These are phyloP conservation scores for Teinopalpus imperialis DNA, from an alignment of 2,888 invertebrate genomes.

Conservation along the genomic window DNA sequence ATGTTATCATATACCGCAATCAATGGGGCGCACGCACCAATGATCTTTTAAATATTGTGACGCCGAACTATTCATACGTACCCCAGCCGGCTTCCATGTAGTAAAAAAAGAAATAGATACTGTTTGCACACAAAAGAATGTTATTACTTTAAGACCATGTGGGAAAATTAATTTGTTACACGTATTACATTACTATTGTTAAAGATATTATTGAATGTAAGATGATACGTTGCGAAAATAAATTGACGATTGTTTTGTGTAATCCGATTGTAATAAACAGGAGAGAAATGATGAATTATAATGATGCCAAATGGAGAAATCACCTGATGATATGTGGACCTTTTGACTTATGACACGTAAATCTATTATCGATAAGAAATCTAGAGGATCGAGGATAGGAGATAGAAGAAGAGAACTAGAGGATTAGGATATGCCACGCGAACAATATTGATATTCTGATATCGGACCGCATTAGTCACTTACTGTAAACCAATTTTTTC, in stretches of 20 bases:
- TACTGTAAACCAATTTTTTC: too few species aligned
- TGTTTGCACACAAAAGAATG: slow-evolving; percentile 72
- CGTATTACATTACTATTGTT: slow-evolving; percentile 52
- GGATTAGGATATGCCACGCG: too few species aligned
- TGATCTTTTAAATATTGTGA: slow-evolving; percentile 69
- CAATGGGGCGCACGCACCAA: slow-evolving; percentile 58
- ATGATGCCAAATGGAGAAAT: too few species aligned
- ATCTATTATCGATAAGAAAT: too few species aligned
- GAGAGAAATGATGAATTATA: too few species aligned
- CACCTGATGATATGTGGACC: too few species aligned
- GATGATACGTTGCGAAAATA: slow-evolving; percentile 30
- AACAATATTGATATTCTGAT: too few species aligned
- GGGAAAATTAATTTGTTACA: slow-evolving; percentile 78
- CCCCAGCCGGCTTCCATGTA: slow-evolving; percentile 48
- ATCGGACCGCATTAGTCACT: too few species aligned
- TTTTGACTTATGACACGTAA: too few species aligned
- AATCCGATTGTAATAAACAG: background rate
- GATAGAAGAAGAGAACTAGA: too few species aligned
- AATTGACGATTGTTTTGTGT: slow-evolving; percentile 19
- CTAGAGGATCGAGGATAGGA: too few species aligned
- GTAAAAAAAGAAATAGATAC: slow-evolving; percentile 65
- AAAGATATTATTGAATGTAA: slow-evolving; percentile 36
- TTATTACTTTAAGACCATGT: slow-evolving; percentile 79
- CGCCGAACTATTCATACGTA: slow-evolving; percentile 67
- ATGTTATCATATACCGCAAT: slow-evolving; percentile 58